Base-by-base conservation (phyloP, 2,888 invertebrate genomes). In the Stenotaenia linearis region DNA sequence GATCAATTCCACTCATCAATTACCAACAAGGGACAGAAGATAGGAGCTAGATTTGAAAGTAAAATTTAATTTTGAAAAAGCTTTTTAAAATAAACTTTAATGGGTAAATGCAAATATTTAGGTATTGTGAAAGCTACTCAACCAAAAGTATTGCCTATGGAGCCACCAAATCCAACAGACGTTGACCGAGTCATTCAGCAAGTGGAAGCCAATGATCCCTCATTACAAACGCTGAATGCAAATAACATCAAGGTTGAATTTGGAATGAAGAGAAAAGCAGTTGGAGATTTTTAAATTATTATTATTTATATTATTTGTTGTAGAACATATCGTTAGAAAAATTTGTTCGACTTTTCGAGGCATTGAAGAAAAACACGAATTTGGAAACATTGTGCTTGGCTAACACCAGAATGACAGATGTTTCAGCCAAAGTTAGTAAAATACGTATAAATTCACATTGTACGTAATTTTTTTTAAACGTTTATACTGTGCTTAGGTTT, bases 1-100 rank as follows among this genome's bases (percentile, higher is more conserved):
- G 97, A 98, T 86, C 99, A 99, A 89, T 99, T 97, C 88, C 97
- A 98, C 89, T 97, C 97, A 81, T 98, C 98, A 56, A 89, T 96
- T 81, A 88, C 95, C 82, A 96, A 96, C 89, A 96, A 96, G 88
- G 95, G 82, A 10, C 84, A 84, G 74, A 80, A 80, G 69, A 79
- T 81, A 32, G 83, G 82, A 35, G 82, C 83, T 45, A 84, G 82
- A 78, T 84, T 84, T 83, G 83, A 84, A 81, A 83, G 84, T 80
- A 82, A 6, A 78, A 12, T 37, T 30, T 45, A 78, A 77, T 4
- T 79, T 80, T 77, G 50, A 79, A 40, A n/a, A 69, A 56, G 78
- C n/a, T n/a, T n/a, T n/a, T n/a, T n/a, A 37, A 78, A 25, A 23
- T 7, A 12, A 12, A 50, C 18, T 50, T 9, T 21, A 78, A 78